Percentiles rank a stretch among this genome's conserved stretches.
These are phyloP conservation scores for Eulimnadia texana DNA, from an alignment of 1,140 invertebrate species.

Conservation along the genomic window DNA sequence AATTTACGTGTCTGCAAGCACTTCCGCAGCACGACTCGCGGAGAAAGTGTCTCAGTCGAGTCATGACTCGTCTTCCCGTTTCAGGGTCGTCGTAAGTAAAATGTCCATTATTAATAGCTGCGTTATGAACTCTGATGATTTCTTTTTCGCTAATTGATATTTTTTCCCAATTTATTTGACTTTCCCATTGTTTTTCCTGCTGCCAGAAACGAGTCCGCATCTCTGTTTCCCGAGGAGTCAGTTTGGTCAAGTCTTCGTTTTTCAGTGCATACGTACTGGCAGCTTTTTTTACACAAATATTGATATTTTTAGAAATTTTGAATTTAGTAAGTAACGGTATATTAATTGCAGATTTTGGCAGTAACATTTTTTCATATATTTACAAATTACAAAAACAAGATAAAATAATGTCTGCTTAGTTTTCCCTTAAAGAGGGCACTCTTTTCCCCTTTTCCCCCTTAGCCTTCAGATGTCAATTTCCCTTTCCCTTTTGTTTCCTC, in stretches of 20 bases:
- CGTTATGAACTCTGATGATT: slow-evolving; percentile 21
- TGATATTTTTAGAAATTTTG: too few species aligned
- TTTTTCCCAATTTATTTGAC: slow-evolving; percentile 14
- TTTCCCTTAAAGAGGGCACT: too few species aligned
- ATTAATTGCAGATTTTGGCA: too few species aligned
- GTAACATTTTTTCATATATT: too few species aligned
- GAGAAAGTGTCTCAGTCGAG: slow-evolving; percentile 23
- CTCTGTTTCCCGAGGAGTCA: not conserved
- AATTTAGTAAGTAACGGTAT: too few species aligned
- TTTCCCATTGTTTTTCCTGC: slow-evolving; percentile 18
- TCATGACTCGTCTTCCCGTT: slow-evolving; percentile 21
- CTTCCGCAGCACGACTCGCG: slow-evolving; percentile 24
- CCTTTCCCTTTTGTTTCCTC: too few species aligned
- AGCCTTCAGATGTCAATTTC: too few species aligned
- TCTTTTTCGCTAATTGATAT: slow-evolving; percentile 19
- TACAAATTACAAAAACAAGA: too few species aligned
- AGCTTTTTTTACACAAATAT: not conserved
- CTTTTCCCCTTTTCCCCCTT: too few species aligned
- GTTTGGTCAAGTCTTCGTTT: not conserved
- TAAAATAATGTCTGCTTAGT: too few species aligned
- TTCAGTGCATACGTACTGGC: not conserved
- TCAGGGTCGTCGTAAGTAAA: slow-evolving; percentile 25
- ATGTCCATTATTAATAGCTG: slow-evolving; percentile 22
- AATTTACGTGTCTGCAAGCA: slow-evolving; percentile 24
- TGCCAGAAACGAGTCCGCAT: slow-evolving; percentile 20